Evolutionary conservation across 2,888 invertebrate genomes (phyloP).

Genomic region (Tanypteryx hageni): DNA sequence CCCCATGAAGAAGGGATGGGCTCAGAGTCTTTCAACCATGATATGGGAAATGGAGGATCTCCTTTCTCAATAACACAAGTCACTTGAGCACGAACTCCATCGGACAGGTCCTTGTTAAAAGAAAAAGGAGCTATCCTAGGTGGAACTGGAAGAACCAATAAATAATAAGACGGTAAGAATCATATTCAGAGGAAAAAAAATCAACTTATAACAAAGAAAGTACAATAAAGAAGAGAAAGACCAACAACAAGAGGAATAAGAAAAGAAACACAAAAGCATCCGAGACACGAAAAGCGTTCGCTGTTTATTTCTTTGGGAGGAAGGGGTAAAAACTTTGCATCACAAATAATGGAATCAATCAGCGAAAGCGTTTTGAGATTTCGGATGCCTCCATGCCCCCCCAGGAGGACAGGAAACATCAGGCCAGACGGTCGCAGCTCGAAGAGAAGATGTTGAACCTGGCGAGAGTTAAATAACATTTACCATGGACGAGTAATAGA

Average conservation of each 20-base stretch:
- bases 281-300: background rate
- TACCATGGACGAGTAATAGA: slow-evolving; percentile 69
- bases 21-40: slow-evolving; percentile 72
- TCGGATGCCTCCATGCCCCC: slow-evolving; percentile 27
- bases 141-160: slow-evolving; percentile 70
- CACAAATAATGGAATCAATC: background rate
- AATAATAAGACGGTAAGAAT: slow-evolving; percentile 64
- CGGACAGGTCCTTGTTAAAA: slow-evolving; percentile 72
- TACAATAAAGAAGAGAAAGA: slow-evolving; percentile 60
- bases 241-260: slow-evolving; percentile 52
- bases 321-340: background rate
- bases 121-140: slow-evolving; percentile 74
- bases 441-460: slow-evolving; percentile 60
- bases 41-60: slow-evolving; percentile 74
- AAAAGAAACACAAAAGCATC: slow-evolving; percentile 29
- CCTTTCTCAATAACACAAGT: slow-evolving; percentile 72
- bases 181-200: slow-evolving; percentile 65
- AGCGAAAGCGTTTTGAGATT: background rate
- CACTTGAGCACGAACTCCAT: slow-evolving; percentile 72
- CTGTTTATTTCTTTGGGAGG: background rate
- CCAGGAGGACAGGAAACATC: slow-evolving; percentile 54
- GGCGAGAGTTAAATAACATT: slow-evolving; percentile 60
- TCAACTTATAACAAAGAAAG: slow-evolving; percentile 53
- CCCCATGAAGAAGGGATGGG: slow-evolving; percentile 67
- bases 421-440: slow-evolving; percentile 58